Evolutionary conservation across 2,888 invertebrate species (phyloP).

Genomic region (Drosophila histrio): DNA sequence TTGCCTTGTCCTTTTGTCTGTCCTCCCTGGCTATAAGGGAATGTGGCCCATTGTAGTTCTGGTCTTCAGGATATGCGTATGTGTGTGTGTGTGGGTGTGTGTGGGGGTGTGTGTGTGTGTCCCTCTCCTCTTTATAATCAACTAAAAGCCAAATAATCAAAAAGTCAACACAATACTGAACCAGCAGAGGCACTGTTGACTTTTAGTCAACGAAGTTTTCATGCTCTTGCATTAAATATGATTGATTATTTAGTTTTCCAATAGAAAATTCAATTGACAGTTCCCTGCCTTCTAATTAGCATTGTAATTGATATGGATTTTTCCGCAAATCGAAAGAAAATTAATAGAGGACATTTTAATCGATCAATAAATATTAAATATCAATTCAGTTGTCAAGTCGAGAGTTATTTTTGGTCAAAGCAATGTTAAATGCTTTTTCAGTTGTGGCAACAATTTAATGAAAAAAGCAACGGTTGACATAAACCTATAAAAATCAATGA

Average conservation of each 20-base stretch:
- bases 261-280: conserved; percentile 9
- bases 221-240: conserved; percentile 24
- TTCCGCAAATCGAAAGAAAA: background rate
- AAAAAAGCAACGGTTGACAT: conserved; percentile 6
- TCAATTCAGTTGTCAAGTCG: background rate
- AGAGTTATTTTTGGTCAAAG: too few relatives aligned
- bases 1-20: conserved; percentile 44
- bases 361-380: background rate
- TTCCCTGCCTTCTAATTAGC: background rate
- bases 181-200: conserved; percentile 5
- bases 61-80: conserved; percentile 20
- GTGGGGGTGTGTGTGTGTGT: background rate
- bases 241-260: conserved; percentile 9
- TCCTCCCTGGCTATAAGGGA: conserved; percentile 7
- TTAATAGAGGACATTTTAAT: background rate
- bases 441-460: conserved; percentile 18
- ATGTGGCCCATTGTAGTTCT: conserved; percentile 49
- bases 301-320: background rate
- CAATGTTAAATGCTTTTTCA: background rate
- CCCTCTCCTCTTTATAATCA: conserved; percentile 63
- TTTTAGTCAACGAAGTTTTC: conserved; percentile 7
- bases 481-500: conserved; percentile 68
- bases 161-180: conserved; percentile 65
- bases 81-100: conserved; percentile 8
- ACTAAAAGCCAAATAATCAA: conserved; percentile 76